These are phyloP conservation scores for Cheilosia vernalis DNA, from an alignment of 2,888 invertebrate genomes.

Conservation along the genomic window DNA sequence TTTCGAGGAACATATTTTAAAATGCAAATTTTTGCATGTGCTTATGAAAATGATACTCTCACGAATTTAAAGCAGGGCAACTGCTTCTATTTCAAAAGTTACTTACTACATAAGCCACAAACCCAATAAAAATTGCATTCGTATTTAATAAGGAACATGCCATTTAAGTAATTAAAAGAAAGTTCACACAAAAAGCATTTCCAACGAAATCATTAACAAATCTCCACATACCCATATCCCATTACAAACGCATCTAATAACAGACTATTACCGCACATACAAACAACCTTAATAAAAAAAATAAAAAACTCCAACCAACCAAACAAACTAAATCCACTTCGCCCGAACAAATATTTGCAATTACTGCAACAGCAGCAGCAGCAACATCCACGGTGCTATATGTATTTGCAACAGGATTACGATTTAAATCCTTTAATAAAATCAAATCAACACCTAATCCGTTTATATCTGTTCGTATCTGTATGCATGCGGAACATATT, in stretches of 20 bases:
- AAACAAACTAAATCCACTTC: conserved; percentile 39
- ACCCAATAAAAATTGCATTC: no score
- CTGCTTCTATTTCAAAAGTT: no score
- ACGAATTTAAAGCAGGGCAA: no score
- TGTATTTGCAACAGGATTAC: conserved; percentile 63
- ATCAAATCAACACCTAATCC: conserved; percentile 75
- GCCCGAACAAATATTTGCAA: conserved; percentile 50
- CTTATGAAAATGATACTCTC: no score
- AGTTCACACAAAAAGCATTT: no score
- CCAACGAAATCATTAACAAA: no score
- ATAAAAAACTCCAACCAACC: not conserved
- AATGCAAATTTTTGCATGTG: no score
- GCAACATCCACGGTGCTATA: conserved; percentile 33
- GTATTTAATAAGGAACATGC: no score
- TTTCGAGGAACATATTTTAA: no score
- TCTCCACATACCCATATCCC: not conserved
- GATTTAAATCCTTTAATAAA: conserved; percentile 61
- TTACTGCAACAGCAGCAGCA: conserved; percentile 34
- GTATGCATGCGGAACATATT: conserved; percentile 26
- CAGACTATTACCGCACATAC: not conserved
- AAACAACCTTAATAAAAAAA: not conserved
- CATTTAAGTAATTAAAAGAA: no score
- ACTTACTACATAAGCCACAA: no score
- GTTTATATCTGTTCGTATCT: conserved; percentile 57
- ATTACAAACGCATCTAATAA: not conserved